These are phyloP conservation scores for Mugil cephalus DNA, from an alignment of 2,113 vertebrate genomes.

Conservation along the genomic window DNA sequence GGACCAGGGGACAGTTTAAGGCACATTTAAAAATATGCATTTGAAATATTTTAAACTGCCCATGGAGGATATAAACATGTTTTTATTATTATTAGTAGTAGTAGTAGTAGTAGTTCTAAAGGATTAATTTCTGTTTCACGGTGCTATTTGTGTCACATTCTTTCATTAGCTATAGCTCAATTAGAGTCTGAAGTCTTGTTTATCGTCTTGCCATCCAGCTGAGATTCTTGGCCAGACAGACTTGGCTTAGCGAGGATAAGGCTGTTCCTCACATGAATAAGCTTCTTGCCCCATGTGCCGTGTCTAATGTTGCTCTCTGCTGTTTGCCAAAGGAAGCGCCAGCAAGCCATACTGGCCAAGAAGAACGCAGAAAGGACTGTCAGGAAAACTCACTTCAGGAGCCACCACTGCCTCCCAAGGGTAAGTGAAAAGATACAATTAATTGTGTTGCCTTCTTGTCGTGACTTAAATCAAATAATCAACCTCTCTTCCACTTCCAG, in stretches of 20 bases:
- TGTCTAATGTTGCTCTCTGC: constrained; percentile 39
- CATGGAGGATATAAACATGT: too few relatives aligned
- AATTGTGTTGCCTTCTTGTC: too few relatives aligned
- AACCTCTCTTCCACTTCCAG: constrained; percentile 17
- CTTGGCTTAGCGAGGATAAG: constrained; percentile 55
- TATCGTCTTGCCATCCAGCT: not conserved
- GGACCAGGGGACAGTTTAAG: too few relatives aligned
- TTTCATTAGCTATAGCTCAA: not conserved
- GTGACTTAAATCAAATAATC: not conserved
- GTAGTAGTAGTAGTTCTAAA: too few relatives aligned
- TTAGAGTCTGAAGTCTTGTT: not conserved
- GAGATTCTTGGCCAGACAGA: constrained; percentile 35
- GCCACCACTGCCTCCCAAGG: constrained; percentile 83
- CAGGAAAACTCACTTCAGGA: constrained; percentile 78
- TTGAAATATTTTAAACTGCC: too few relatives aligned
- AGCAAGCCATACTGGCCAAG: constrained; percentile 76
- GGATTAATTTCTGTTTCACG: too few relatives aligned
- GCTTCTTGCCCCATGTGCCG: constrained; percentile 44
- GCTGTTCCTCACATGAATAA: constrained; percentile 54
- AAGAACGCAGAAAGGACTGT: constrained; percentile 80
- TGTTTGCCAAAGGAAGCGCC: constrained; percentile 77
- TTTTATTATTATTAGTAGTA: too few relatives aligned
- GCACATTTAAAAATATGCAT: too few relatives aligned
- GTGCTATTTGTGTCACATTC: not conserved
- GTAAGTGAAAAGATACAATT: constrained; percentile 56